phyloP scores from a whole-genome alignment of 2,888 invertebrate species.

The Zaprionus lineosus region DNA sequence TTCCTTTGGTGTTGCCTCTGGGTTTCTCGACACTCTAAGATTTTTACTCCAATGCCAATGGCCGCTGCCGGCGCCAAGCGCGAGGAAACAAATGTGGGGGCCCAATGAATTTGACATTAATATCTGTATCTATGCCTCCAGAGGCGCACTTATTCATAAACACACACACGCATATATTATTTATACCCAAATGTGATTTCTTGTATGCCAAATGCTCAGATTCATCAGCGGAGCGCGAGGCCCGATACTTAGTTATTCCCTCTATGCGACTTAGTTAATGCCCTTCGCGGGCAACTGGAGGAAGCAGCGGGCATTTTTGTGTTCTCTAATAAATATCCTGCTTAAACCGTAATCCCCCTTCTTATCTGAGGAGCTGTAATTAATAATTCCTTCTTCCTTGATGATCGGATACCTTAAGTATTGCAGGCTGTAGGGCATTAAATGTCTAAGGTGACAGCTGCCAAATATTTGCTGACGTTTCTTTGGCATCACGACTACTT shows the following conservation, averaged over 20 bases:
- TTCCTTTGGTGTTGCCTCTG: no score
- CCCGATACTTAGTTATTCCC: no score
- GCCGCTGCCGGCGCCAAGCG: slow-evolving; percentile 1
- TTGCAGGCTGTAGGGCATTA: slow-evolving; percentile 21
- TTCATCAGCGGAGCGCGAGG: no score
- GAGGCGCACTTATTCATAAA: neutral
- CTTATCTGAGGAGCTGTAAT: no score
- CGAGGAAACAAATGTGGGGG: neutral
- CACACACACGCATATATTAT: neutral
- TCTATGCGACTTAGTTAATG: no score
- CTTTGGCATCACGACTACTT: slow-evolving; percentile 45
- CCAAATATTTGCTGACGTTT: slow-evolving; percentile 57
- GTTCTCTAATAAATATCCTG: no score
- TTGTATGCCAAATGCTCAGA: slow-evolving; percentile 21
- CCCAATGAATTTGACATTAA: slow-evolving; percentile 54
- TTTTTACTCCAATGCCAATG: slow-evolving; percentile 35
- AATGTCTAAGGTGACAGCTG: slow-evolving; percentile 66
- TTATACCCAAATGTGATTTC: slow-evolving; percentile 22
- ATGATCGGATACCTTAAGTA: neutral
- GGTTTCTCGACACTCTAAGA: no score
- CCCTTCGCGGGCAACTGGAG: no score
- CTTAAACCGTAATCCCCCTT: no score
- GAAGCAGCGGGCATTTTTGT: no score
- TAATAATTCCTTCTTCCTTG: no score
- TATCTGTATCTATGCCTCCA: slow-evolving; percentile 17